Evolutionary conservation across 30 jellyfish, hydroid and myxozoan genomes (phyloP).

Genomic region (Phacellophora camtschatica): DNA sequence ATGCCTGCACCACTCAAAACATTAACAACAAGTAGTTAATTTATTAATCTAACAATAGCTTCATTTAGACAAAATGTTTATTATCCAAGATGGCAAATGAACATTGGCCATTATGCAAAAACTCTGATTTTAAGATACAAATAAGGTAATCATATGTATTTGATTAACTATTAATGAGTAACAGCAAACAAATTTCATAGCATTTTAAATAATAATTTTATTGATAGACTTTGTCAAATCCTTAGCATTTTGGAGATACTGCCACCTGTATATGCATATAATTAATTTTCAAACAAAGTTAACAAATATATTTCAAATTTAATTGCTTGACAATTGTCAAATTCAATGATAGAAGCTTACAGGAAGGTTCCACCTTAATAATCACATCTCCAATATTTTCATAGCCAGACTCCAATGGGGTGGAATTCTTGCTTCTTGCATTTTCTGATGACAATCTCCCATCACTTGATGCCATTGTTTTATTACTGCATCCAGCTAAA

Average conservation of each 20-base stretch:
- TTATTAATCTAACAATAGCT: too few relatives aligned
- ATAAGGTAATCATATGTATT: too few relatives aligned
- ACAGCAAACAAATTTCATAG: not conserved
- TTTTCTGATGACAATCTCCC: not conserved
- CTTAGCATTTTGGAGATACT: not conserved
- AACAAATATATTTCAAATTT: not conserved
- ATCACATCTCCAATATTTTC: not conserved
- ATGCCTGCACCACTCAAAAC: too few relatives aligned
- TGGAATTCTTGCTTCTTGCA: not conserved
- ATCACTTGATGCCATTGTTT: too few relatives aligned
- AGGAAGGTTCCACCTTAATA: slow-evolving; percentile 17
- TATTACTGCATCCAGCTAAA: too few relatives aligned
- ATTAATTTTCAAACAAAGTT: not conserved
- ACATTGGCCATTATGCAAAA: too few relatives aligned
- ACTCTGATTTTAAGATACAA: too few relatives aligned
- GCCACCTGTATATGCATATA: not conserved
- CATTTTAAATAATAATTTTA: not conserved
- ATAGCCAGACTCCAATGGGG: not conserved
- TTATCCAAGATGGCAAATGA: too few relatives aligned
- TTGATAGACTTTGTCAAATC: not conserved
- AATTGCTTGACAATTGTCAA: not conserved
- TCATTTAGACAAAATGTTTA: too few relatives aligned
- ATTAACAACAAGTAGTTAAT: too few relatives aligned
- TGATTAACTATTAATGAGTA: not conserved
- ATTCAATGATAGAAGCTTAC: not conserved